These are phyloP conservation scores for Electrophaes corylata DNA, from an alignment of 2,888 invertebrate genomes.

Conservation along the genomic window DNA sequence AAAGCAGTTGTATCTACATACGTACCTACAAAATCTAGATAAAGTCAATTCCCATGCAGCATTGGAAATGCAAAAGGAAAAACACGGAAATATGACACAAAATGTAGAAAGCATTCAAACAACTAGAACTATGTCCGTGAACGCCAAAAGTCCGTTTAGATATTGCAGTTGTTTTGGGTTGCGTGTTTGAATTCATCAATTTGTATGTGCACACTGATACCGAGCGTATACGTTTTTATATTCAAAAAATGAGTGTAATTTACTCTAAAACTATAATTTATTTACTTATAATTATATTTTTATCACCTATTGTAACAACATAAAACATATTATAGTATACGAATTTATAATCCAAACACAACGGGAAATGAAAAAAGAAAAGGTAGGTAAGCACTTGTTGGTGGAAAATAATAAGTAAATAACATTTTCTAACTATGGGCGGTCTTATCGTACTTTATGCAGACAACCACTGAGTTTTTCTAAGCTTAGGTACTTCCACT, in stretches of 20 bases:
- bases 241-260: too few species aligned
- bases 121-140: not conserved
- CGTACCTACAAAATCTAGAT: not conserved
- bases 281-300: too few species aligned
- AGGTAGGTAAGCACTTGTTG: not conserved
- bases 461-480: not conserved
- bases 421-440: not conserved
- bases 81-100: not conserved
- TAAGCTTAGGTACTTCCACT: not conserved
- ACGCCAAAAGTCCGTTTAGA: not conserved
- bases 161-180: not conserved
- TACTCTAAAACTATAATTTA: too few species aligned
- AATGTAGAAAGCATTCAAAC: not conserved
- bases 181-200: not conserved
- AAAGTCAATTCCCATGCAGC: not conserved
- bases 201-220: not conserved
- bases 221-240: too few species aligned
- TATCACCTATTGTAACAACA: too few species aligned
- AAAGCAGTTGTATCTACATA: not conserved
- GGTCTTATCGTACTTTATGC: not conserved
- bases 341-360: too few species aligned
- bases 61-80: not conserved
- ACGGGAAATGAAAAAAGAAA: too few species aligned
- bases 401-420: not conserved
- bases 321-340: too few species aligned